Evolutionary conservation across 2,888 invertebrate species (phyloP), one percentile per base, ranked within the genome.

Genomic region (Drosophila borborema): DNA sequence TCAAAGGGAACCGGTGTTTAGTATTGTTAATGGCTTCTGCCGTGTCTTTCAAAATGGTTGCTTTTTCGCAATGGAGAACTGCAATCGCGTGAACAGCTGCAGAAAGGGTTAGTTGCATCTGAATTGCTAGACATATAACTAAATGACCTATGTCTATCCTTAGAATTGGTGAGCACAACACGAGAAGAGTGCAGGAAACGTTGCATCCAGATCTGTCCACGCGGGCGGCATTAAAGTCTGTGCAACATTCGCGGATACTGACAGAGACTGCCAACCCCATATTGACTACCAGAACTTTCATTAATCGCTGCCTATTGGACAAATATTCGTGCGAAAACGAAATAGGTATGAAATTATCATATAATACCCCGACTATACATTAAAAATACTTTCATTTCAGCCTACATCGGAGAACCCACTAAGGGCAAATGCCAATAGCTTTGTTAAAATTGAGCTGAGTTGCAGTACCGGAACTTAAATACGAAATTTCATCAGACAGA

Each of bases 41-140:
- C 70, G 77, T 0, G 74, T 82, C 16, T 85, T 67, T 16, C 82
- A 85, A n/a, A 82, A 82, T 38, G 64, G 66, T 3, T 82, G 82
- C 46, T 3, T 82, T 0, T 76, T 82, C 23, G 58, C 9, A 8
- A 38, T 55, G 31, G 55, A 48, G 31, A 82, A 85, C 34, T 82
- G 82, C 14, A 45, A 38, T 18, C 70, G 85, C 2, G 54, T 28
- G 5, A 82, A 82, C 43, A 64, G 14, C 14, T 85, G 82, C 31
- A 16, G 67, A 38, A 9, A 8, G 8, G 53, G 82, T 82, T 51
- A 70, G 72, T 16, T 6, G 1, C 12, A 2, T 1, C 2, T 20
- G 9, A 48, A 16, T 16, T 48, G 3, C 14, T 7, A 51, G 16
- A 51, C 7, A 8, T 18, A n/a, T 12, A 18, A 8, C 7, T 1